Conservation (phyloP, 2,797 vertebrate species). For the Acanthurus lineatus region DNA sequence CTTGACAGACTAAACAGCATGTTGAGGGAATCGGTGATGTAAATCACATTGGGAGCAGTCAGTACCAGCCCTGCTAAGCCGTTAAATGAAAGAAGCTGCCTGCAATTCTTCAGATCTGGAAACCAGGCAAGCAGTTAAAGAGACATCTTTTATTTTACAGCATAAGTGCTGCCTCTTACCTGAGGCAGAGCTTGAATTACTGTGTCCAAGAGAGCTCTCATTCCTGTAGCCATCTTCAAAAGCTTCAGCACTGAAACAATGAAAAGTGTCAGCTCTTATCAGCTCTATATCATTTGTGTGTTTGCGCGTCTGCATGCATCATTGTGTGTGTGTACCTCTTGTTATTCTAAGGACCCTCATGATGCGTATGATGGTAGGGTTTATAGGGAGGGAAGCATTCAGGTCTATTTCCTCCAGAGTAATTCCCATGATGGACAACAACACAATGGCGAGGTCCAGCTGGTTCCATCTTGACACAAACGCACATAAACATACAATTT, state of each 20-base stretch:
- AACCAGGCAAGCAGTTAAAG: slow-evolving; percentile 49
- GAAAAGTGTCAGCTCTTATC: slow-evolving; percentile 47
- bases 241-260: slow-evolving; percentile 91
- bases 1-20: slow-evolving; percentile 14
- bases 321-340: slow-evolving; percentile 83
- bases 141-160: slow-evolving; percentile 30
- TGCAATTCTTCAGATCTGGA: slow-evolving; percentile 61
- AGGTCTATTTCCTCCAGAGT: slow-evolving; percentile 96
- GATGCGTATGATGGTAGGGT: slow-evolving; percentile 97
- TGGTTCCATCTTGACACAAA: slow-evolving; percentile 93
- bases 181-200: slow-evolving; percentile 98
- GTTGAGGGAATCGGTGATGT: slow-evolving; percentile 21
- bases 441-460: slow-evolving; percentile 94
- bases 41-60: slow-evolving; percentile 33
- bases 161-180: slow-evolving; percentile 82
- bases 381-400: slow-evolving; percentile 94
- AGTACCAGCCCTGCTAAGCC: slow-evolving; percentile 42
- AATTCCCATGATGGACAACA: slow-evolving; percentile 97
- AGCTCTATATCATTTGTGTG: not conserved
- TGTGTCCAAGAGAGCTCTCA: slow-evolving; percentile 95
- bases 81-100: slow-evolving; percentile 61
- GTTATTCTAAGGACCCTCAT: slow-evolving; percentile 97
- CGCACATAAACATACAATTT: slow-evolving; percentile 20
- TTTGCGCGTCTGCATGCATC: slow-evolving; percentile 27
- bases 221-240: slow-evolving; percentile 97